phyloP scores from a whole-genome alignment of 1,140 invertebrate genomes.

The Drosophila pallidifrons region DNA sequence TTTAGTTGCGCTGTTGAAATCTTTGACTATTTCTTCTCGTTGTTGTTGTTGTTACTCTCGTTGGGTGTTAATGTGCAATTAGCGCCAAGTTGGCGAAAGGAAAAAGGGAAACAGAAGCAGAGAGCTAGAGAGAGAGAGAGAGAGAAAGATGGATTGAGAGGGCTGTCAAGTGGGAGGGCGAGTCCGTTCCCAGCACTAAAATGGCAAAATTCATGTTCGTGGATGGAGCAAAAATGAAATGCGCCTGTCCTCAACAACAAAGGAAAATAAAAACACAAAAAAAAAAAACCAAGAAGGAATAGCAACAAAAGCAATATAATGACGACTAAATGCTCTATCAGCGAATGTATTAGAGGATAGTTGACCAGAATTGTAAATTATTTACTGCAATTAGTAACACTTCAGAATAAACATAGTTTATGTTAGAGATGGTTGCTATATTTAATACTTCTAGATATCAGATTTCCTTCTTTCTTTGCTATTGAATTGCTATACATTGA shows the following conservation, averaged over 20 bases:
- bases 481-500: too few species aligned
- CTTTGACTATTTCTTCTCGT: constrained; percentile 29
- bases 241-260: constrained; percentile 28
- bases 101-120: neutral
- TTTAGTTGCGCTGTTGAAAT: constrained; percentile 68
- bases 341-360: too few species aligned
- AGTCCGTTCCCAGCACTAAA: constrained; percentile 14
- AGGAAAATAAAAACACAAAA: constrained; percentile 9
- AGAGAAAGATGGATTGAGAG: neutral
- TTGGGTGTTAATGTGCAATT: constrained; percentile 74
- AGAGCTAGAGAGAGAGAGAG: constrained; percentile 1
- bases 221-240: constrained; percentile 40
- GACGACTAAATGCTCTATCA: neutral
- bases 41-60: constrained; percentile 4
- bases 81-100: constrained; percentile 24
- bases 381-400: too few species aligned
- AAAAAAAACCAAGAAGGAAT: constrained; percentile 1
- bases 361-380: neutral
- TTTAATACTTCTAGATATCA: too few species aligned
- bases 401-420: too few species aligned
- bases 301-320: neutral
- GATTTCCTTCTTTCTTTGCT: too few species aligned
- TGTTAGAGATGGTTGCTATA: too few species aligned
- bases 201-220: constrained; percentile 33
- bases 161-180: constrained; percentile 19